Conservation (phyloP, 1,140 invertebrate species). For the Drosophila suzukii region DNA sequence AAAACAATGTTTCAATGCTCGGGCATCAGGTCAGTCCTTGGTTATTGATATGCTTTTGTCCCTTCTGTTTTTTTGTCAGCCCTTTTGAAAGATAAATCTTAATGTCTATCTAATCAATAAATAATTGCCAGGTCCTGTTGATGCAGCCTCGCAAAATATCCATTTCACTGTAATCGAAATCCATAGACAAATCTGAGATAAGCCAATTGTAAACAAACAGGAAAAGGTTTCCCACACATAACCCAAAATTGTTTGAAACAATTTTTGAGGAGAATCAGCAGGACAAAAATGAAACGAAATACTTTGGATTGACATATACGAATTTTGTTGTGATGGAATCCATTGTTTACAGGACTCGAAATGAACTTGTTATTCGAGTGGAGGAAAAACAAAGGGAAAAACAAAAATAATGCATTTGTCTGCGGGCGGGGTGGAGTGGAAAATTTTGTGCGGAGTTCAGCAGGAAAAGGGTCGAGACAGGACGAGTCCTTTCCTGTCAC, state of each 20-base stretch:
- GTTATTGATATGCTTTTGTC: conserved; percentile 20
- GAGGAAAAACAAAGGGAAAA: conserved; percentile 34
- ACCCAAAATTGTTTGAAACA: conserved; percentile 31
- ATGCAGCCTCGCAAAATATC: conserved; percentile 33
- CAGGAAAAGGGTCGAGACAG: conserved; percentile 26
- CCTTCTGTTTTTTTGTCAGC: not conserved
- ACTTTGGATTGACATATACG: conserved; percentile 53
- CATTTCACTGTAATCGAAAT: conserved; percentile 49
- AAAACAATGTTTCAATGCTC: conserved; percentile 6
- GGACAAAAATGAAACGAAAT: conserved; percentile 46
- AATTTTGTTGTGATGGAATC: conserved; percentile 48
- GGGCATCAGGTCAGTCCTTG: conserved; percentile 12
- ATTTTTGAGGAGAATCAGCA: conserved; percentile 34
- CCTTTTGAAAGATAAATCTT: conserved; percentile 44
- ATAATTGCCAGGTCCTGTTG: conserved; percentile 49
- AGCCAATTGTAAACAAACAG: conserved; percentile 50
- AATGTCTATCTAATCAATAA: conserved; percentile 53
- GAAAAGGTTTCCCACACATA: conserved; percentile 20
- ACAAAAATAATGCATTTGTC: conserved; percentile 46
- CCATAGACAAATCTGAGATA: conserved; percentile 53
- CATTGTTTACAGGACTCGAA: conserved; percentile 48
- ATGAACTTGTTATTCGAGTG: conserved; percentile 56
- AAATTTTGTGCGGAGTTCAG: conserved; percentile 27
- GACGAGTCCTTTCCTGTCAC: conserved; percentile 25
- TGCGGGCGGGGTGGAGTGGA: not conserved